Conservation (phyloP, 53 echinoderm and acorn worm species). For the Astropecten irregularis region DNA sequence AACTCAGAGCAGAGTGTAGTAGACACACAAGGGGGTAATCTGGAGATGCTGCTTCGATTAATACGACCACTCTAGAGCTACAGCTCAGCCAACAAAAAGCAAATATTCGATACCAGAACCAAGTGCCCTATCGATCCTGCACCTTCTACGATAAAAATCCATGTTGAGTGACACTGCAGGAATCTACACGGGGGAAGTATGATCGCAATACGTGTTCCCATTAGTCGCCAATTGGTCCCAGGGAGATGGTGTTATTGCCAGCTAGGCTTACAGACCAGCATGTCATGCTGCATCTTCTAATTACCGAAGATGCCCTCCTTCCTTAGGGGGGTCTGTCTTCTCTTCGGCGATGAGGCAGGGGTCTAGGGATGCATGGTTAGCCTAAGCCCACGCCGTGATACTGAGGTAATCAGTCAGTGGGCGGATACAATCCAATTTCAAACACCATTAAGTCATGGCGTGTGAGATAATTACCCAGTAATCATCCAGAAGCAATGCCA, state of each 20-base stretch:
- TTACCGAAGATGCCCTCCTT: no score
- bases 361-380: neutral
- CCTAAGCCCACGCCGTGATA: no score
- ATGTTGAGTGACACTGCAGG: neutral
- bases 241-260: neutral
- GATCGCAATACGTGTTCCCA: neutral
- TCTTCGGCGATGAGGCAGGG: neutral
- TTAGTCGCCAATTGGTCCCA: neutral
- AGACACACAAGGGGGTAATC: neutral
- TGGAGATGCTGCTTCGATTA: no score
- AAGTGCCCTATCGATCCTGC: conserved; percentile 19
- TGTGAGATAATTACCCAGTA: neutral
- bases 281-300: neutral
- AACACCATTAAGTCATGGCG: conserved; percentile 13
- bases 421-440: conserved; percentile 37
- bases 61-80: neutral
- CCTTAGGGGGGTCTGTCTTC: neutral
- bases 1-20: neutral
- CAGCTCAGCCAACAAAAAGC: conserved; percentile 26
- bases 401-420: conserved; percentile 19
- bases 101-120: conserved; percentile 40
- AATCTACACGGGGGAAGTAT: no score
- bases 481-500: no score
- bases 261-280: neutral
- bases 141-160: neutral